Evolutionary conservation across 2,113 vertebrate species (phyloP).

Genomic region (human): DNA sequence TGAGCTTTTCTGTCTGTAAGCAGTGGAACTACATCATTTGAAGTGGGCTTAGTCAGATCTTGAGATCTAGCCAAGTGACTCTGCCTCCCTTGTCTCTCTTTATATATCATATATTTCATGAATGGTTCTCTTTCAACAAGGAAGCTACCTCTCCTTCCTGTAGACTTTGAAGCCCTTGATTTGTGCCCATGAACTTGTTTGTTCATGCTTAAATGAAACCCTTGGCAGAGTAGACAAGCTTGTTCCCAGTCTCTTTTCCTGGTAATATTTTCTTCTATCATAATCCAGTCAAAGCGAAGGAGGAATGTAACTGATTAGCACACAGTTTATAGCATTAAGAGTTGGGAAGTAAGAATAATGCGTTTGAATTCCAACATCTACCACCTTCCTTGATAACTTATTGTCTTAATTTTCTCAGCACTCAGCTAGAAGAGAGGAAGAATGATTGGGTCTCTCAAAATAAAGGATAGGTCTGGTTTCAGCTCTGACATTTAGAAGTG

Average conservation of each 20-base stretch:
- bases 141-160: neutral
- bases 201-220: slow-evolving; percentile 42
- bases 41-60: neutral
- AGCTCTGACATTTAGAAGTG: neutral
- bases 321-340: neutral
- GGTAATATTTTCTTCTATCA: slow-evolving; percentile 28
- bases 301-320: neutral
- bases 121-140: slow-evolving; percentile 54
- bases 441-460: neutral
- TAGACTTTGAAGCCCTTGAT: slow-evolving; percentile 30
- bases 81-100: neutral
- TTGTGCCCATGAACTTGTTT: neutral
- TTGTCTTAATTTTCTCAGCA: neutral
- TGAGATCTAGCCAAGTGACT: slow-evolving; percentile 23
- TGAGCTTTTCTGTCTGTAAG: neutral
- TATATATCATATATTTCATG: neutral
- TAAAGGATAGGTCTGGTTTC: neutral
- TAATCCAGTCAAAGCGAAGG: neutral
- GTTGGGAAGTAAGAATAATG: neutral
- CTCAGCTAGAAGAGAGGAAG: neutral
- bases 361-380: neutral
- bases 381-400: neutral
- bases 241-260: slow-evolving; percentile 27
- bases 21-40: neutral
- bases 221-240: slow-evolving; percentile 34